Base-by-base conservation (phyloP, 2,113 vertebrate species). In the Zeus faber region DNA sequence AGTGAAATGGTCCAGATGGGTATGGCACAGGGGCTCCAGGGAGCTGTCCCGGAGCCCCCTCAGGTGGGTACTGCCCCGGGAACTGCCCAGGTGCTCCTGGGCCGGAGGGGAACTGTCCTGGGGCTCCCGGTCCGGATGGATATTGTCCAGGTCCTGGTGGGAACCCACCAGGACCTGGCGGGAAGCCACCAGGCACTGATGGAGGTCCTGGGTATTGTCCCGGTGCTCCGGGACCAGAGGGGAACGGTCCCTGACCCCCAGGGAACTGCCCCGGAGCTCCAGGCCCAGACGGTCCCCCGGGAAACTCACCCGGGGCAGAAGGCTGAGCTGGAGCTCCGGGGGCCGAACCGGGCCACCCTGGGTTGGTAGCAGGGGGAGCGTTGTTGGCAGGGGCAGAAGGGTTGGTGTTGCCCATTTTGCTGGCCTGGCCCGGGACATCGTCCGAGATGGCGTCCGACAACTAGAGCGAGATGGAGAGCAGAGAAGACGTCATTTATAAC, bases 381-480 rank as follows among this genome's bases (percentile, higher is more conserved):
- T 79, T 65, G 23, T 60, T 37, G 10, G 69, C 74, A 1, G 83
- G 82, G 9, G 60, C 84, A 1, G 80, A 51, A 0, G 87, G 86
- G 59, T 89, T 89, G 0, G 60, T 81, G 72, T 87, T 74, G 3
- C 76, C 67, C 1, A 56, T 79, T 64, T 80, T 88, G 16, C 83
- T 79, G 13, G 86, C 82, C 52, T 84, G 58, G 47, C 77, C 56
- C 0, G 72, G 25, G 39, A 51, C 25, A 45, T 87, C 77, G 2
- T 89, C 90, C 49, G 52, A 64, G 47, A 91, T 80, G 11, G 90
- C 90, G 58, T 91, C 90, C 14, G 83, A 16, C 63, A 91, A 80
- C 90, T 91, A 10, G 20, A 72, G 1, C 1, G 25, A 7, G 26
- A 51, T 20, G 1, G 52, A 27, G 54, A 58, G 47, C 7, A 1